phyloP scores from a whole-genome alignment of 2,113 vertebrate genomes.

The Hipposideros armiger region DNA sequence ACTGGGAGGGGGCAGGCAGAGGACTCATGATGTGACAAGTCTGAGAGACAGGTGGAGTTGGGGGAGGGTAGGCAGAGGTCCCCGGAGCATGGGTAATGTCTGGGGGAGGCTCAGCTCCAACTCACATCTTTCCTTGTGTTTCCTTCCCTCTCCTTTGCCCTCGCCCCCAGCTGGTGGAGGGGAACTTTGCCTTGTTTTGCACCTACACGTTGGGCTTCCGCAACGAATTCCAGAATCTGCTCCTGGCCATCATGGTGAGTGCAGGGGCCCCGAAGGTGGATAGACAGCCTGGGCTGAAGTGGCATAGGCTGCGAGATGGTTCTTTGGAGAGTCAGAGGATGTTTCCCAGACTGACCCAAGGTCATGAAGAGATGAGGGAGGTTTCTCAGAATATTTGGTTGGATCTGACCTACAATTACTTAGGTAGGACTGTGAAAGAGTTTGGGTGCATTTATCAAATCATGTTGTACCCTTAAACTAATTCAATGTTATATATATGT shows the following conservation, averaged over 20 bases:
- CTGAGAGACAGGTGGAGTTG: not conserved
- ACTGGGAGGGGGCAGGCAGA: not conserved
- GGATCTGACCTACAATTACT: not conserved
- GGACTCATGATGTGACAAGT: not conserved
- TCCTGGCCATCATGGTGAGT: constrained; percentile 97
- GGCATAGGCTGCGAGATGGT: not conserved
- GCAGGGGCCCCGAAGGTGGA: not conserved
- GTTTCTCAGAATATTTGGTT: not conserved
- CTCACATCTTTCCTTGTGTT: not conserved
- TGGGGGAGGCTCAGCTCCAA: not conserved
- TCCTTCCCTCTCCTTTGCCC: not conserved
- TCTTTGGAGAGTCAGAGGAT: not conserved
- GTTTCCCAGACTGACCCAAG: not conserved
- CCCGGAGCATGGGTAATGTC: not conserved
- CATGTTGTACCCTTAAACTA: not conserved
- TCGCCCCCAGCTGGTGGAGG: constrained; percentile 93
- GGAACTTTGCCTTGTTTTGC: constrained; percentile 98
- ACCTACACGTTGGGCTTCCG: constrained; percentile 95
- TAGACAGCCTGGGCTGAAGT: not conserved
- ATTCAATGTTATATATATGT: not conserved
- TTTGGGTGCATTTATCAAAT: not conserved
- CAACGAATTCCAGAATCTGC: constrained; percentile 95
- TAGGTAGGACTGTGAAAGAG: not conserved
- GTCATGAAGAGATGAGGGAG: not conserved
- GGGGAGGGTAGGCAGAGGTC: not conserved